These are phyloP conservation scores for Halictus rubicundus DNA, from an alignment of 1,140 invertebrate genomes.

Conservation along the genomic window DNA sequence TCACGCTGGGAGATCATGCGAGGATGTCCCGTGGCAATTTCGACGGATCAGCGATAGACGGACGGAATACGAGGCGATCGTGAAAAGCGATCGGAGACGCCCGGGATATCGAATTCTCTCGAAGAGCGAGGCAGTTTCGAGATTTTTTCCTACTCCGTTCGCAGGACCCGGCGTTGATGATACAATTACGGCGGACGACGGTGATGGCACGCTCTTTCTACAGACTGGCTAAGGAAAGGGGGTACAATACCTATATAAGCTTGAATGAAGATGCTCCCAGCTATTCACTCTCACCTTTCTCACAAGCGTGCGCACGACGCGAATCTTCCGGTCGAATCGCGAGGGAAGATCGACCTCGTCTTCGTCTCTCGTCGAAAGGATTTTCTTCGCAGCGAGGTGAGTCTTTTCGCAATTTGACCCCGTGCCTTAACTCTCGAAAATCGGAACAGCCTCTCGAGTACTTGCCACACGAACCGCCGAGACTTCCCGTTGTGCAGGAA, in stretches of 20 bases:
- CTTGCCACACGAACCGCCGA: too few relatives aligned
- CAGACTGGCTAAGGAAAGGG: constrained; percentile 74
- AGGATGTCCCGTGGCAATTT: too few relatives aligned
- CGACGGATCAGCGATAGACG: too few relatives aligned
- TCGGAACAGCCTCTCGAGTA: too few relatives aligned
- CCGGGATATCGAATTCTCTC: not conserved
- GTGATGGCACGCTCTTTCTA: constrained; percentile 76
- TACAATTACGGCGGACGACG: constrained; percentile 68
- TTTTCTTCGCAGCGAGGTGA: constrained; percentile 52
- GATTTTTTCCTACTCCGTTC: constrained; percentile 30
- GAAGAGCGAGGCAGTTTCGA: not conserved
- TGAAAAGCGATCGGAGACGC: too few relatives aligned
- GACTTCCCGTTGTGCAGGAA: not conserved
- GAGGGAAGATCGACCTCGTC: constrained; percentile 59
- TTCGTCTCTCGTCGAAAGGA: constrained; percentile 48
- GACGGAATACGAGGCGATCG: too few relatives aligned
- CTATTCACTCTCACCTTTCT: constrained; percentile 79
- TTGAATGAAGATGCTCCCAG: constrained; percentile 80
- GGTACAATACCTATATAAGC: constrained; percentile 81
- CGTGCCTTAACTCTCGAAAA: not conserved
- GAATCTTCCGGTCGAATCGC: constrained; percentile 61
- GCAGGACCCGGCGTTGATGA: constrained; percentile 48
- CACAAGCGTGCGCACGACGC: constrained; percentile 67
- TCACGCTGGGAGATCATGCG: too few relatives aligned
- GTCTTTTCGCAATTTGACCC: constrained; percentile 22